Base-by-base conservation (phyloP, 2,797 vertebrate species). In the Clarias laeviceps region DNA sequence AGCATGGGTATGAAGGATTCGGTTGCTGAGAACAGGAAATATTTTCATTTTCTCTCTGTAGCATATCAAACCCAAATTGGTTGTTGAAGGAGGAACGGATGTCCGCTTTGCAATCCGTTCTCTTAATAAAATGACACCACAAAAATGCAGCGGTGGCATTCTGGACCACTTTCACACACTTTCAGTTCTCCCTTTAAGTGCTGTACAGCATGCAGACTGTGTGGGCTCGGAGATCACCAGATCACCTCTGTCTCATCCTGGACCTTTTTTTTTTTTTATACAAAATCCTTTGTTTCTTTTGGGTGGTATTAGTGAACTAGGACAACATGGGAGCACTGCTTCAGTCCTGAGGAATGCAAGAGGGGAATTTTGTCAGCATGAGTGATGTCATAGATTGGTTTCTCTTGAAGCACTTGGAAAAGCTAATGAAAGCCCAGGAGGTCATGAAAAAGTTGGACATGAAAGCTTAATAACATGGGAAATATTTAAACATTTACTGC, bases 301-400 rank as follows among this genome's bases (percentile, higher is more conserved):
- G 77, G 84, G 86, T 66, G 68, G 80, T 80, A 56, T 83, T 64
- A 78, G 74, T 65, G 22, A 84, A 87, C 90, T 82, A 86, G 92
- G 91, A 92, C 92, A 93, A 93, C 89, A 93, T 94, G 93, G 92
- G 94, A 94, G 92, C 91, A 91, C 84, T 86, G 80, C 91, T 84
- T 94, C 91, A 89, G 88, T 91, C 88, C 84, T 82, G 84, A 91
- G 91, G 94, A 95, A 96, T 95, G 94, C 90, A 88, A 89, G 37
- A 70, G 88, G 90, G 88, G 88, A 88, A 86, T 89, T 90, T 89
- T 89, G 78, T 77, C 70, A 65, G 78, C 54, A 18, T 2, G 37
- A 64, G 72, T 89, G 88, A 90, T 86, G 82, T 90, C 90, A 89
- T 86, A 50, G 27, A 57, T 81, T 65, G 82, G 59, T 77, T 88